phyloP scores from a whole-genome alignment of 2,797 vertebrate genomes.

The Tympanoctomys barrerae region DNA sequence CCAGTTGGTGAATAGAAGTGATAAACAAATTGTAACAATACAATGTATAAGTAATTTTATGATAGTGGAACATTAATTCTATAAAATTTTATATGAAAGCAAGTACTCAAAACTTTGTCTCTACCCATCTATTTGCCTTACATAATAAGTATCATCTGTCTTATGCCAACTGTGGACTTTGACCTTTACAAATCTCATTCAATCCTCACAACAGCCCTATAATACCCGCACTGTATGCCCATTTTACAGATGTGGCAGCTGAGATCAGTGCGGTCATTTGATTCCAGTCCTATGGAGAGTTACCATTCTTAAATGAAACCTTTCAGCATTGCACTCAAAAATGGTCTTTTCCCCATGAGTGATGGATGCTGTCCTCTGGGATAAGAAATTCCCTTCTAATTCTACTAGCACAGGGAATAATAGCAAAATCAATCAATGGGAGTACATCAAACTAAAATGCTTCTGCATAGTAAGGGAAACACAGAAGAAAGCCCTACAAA shows the following conservation, averaged over 20 bases:
- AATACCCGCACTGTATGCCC: background rate
- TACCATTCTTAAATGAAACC: background rate
- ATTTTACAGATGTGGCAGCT: background rate
- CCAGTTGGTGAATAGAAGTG: background rate
- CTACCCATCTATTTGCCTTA: background rate
- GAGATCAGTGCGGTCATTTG: background rate
- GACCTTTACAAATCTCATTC: background rate
- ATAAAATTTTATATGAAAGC: background rate
- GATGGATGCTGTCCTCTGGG: background rate
- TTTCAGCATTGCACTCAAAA: background rate
- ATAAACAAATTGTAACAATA: slow-evolving; percentile 1
- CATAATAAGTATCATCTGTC: background rate
- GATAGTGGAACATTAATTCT: background rate
- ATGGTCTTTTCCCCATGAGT: background rate
- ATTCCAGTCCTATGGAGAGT: background rate
- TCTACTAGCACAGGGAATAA: background rate
- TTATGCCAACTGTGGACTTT: background rate
- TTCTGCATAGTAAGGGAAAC: background rate
- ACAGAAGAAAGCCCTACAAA: background rate
- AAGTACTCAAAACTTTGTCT: background rate
- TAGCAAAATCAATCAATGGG: background rate
- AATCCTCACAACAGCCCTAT: background rate
- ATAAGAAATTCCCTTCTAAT: background rate
- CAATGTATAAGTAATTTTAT: background rate
- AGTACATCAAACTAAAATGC: background rate